Base-by-base conservation (phyloP, 2,888 invertebrate species). In the Acronicta leporina region DNA sequence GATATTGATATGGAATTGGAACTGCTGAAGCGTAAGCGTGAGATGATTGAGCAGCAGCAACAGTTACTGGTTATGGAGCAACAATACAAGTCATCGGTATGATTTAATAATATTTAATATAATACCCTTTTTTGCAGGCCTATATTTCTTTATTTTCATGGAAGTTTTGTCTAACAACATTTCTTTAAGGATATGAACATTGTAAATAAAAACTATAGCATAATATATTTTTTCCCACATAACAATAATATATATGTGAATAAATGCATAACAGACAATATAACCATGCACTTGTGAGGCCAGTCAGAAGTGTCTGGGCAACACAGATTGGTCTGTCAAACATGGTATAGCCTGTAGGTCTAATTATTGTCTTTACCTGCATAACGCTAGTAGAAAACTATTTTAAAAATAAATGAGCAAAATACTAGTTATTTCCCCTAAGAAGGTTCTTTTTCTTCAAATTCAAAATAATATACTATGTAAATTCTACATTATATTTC, bases 1-100 rank as follows among this genome's bases (percentile, higher is more conserved):
- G 88, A 90, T 59, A 81, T 93, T 35, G 90, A 92, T 50, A 66
- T 88, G 66, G 92, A 93, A 68, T 70, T 94, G 53, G 87, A 91
- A 48, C 68, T 92, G 5, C 70, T 94, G 27, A 88, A 90, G 61
- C 88, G 90, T 20, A 92, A 92, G 74, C 80, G 92, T 1, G 85
- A 91, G 63, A 85, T 90, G 73, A 84, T 93, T 16, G 88, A 92
- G 62, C 83, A 88, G 33, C 89, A 92, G 54, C 90, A 91, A 52
- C 75, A 85, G n/a, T 75, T 87, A 47, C 63, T 71, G 11, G 59
- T 42, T 9, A 67, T 71, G 72, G 72, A 63, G 57, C 71, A 86
- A 35, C 55, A 75, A 14, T 61, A 48, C 45, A 70, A 75, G 49
- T 62, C 73, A 50, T 68, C 79, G 75, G 81, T 83, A 82, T 73